These are phyloP conservation scores for Nothobranchius furzeri DNA, from an alignment of 2,113 vertebrate species.

Conservation along the genomic window DNA sequence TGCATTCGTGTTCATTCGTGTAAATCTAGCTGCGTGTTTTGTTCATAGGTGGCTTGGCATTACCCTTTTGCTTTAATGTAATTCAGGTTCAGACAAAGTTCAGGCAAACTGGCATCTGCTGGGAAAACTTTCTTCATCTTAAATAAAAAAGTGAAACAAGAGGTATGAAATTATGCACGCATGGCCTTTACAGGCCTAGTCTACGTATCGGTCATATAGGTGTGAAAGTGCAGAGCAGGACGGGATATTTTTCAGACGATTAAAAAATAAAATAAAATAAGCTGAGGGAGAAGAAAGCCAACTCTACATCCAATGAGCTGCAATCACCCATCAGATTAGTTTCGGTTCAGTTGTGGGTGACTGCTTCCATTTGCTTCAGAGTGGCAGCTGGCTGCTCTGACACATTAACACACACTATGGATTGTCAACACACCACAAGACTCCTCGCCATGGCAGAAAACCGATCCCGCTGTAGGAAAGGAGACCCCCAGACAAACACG, in stretches of 20 bases:
- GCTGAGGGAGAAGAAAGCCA: conserved; percentile 1
- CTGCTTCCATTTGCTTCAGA: conserved; percentile 61
- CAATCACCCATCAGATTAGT: conserved; percentile 71
- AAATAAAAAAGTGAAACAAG: neutral
- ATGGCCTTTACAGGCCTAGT: conserved; percentile 15
- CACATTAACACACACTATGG: conserved; percentile 68
- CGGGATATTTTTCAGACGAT: too few relatives aligned
- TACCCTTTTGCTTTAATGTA: conserved; percentile 41
- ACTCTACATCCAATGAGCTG: conserved; percentile 47
- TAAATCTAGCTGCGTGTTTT: conserved; percentile 39
- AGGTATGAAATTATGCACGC: neutral
- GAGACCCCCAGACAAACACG: conserved; percentile 20
- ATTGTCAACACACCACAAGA: conserved; percentile 67
- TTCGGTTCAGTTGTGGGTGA: conserved; percentile 65
- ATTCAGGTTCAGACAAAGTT: conserved; percentile 52
- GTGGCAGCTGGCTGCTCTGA: conserved; percentile 73
- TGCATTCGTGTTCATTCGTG: conserved; percentile 26
- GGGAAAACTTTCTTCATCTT: neutral
- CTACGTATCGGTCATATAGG: conserved; percentile 1
- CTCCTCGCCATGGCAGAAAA: conserved; percentile 61
- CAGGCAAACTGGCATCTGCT: conserved; percentile 21
- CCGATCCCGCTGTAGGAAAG: conserved; percentile 40
- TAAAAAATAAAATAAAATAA: too few relatives aligned
- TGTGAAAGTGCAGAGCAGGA: neutral
- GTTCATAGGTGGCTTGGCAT: conserved; percentile 21